Base-by-base conservation (phyloP, 2,888 invertebrate genomes). In the Nematopogon swammerdamellus region DNA sequence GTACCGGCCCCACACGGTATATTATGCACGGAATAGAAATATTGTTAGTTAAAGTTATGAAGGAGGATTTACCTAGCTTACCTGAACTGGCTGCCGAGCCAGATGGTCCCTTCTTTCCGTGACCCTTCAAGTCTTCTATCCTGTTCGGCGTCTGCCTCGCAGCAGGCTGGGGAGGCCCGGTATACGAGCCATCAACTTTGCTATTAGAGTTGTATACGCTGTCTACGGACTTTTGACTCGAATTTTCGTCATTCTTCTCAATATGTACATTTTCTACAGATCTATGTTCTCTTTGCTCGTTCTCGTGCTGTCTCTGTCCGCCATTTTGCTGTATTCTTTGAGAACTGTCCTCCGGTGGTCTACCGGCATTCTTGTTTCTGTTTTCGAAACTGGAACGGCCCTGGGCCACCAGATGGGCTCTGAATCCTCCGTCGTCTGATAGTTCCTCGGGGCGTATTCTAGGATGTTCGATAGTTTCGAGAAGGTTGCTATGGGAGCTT, bases 1-100 rank as follows among this genome's bases (percentile, higher is more conserved):
- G n/a, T n/a, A n/a, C n/a, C n/a, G n/a, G n/a, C n/a, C n/a, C n/a
- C n/a, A n/a, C n/a, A n/a, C n/a, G n/a, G n/a, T n/a, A n/a, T n/a
- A n/a, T n/a, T n/a, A n/a, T n/a, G n/a, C n/a, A n/a, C n/a, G n/a
- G n/a, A n/a, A n/a, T n/a, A n/a, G n/a, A n/a, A n/a, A n/a, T n/a
- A n/a, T n/a, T n/a, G n/a, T n/a, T n/a, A n/a, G n/a, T n/a, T n/a
- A n/a, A n/a, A n/a, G n/a, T n/a, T n/a, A 44, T 8, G 18, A 17
- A 44, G 17, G 18, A 11, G 44, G 10, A 44, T 44, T 19, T 18
- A 19, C 25, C 36, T n/a, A 45, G 52, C 45, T 51, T 61, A 80
- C 80, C 80, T 66, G 85, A 85, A 64, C 86, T 86, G 20, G 84
- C 84, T 3, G 83, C 84, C 11, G 85, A 85, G 17, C 84, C 82